These are phyloP conservation scores for Drosophila ustulata DNA, from an alignment of 2,888 invertebrate genomes.

Conservation along the genomic window DNA sequence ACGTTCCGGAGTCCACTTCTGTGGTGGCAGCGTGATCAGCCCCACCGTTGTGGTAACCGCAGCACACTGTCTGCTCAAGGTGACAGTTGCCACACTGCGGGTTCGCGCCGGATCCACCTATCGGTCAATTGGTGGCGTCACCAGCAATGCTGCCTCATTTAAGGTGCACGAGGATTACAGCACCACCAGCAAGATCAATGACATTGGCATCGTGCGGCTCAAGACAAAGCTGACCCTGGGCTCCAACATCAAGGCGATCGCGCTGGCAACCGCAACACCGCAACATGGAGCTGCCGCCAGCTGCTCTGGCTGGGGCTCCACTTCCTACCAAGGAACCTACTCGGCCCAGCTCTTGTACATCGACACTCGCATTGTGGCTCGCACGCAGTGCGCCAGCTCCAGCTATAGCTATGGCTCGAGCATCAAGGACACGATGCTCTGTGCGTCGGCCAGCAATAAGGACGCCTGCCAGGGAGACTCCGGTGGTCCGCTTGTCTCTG, in stretches of 20 bases:
- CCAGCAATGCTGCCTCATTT: slow-evolving; percentile 32
- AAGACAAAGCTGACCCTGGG: slow-evolving; percentile 32
- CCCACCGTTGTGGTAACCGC: slow-evolving; percentile 86
- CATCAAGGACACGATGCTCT: slow-evolving; percentile 71
- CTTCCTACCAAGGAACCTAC: slow-evolving; percentile 22
- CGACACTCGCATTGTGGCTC: slow-evolving; percentile 52
- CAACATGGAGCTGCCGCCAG: slow-evolving; percentile 36
- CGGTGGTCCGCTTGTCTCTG: slow-evolving; percentile 79
- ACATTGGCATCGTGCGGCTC: slow-evolving; percentile 51
- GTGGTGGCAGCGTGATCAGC: slow-evolving; percentile 86
- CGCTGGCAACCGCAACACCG: slow-evolving; percentile 47
- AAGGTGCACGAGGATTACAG: slow-evolving; percentile 46
- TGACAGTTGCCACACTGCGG: slow-evolving; percentile 25
- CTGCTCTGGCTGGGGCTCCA: slow-evolving; percentile 60
- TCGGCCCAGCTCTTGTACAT: slow-evolving; percentile 42
- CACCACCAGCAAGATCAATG: slow-evolving; percentile 22
- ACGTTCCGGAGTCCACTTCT: slow-evolving; percentile 85
- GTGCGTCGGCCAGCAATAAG: slow-evolving; percentile 62
- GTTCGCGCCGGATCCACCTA: slow-evolving; percentile 52
- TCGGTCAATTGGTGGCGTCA: slow-evolving; percentile 36
- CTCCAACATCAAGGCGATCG: slow-evolving; percentile 43
- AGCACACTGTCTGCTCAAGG: slow-evolving; percentile 86
- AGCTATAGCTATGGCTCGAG: slow-evolving; percentile 83
- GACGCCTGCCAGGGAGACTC: slow-evolving; percentile 82
- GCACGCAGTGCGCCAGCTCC: slow-evolving; percentile 80